Evolutionary conservation across 1,140 invertebrate species (phyloP).

Genomic region (Tetramorium alpestre): DNA sequence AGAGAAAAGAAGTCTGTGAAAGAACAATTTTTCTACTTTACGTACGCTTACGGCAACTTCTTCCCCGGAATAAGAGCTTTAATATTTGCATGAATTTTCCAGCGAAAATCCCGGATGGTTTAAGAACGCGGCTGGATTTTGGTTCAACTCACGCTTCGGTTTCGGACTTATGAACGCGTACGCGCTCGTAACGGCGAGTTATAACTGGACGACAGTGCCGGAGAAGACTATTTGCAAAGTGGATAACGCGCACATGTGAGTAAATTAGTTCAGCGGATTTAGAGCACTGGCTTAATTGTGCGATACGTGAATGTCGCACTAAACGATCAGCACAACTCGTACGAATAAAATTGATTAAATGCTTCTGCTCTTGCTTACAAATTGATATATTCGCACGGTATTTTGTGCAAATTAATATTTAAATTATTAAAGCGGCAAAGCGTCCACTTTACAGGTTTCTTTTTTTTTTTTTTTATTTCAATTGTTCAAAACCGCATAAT

Average conservation of each 20-base stretch:
- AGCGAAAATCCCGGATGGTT: slow-evolving; percentile 91
- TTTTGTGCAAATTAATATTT: neutral
- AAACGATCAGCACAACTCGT: neutral
- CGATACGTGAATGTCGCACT: neutral
- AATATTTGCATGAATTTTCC: slow-evolving; percentile 66
- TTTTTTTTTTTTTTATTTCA: neutral
- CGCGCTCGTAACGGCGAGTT: slow-evolving; percentile 90
- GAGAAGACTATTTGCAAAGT: slow-evolving; percentile 88
- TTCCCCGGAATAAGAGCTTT: neutral
- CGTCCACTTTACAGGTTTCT: neutral
- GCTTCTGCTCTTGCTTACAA: neutral
- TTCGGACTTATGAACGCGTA: slow-evolving; percentile 97
- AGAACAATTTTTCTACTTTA: neutral
- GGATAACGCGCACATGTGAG: slow-evolving; percentile 36
- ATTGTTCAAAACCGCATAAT: neutral
- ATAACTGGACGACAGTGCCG: slow-evolving; percentile 93
- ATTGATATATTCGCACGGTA: neutral
- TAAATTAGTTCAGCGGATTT: slow-evolving; percentile 41
- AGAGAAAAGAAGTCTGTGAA: neutral
- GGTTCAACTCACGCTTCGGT: slow-evolving; percentile 93
- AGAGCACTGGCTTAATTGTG: slow-evolving; percentile 3
- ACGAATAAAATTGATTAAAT: slow-evolving; percentile 37
- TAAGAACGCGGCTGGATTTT: slow-evolving; percentile 90
- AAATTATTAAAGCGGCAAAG: neutral
- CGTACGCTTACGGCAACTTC: neutral